A percentile compares a stretch with the other conserved stretches of the same genome.
Conservation (phyloP, 2,888 invertebrate species). For the Scaptodrosophila latifasciaeformis region DNA sequence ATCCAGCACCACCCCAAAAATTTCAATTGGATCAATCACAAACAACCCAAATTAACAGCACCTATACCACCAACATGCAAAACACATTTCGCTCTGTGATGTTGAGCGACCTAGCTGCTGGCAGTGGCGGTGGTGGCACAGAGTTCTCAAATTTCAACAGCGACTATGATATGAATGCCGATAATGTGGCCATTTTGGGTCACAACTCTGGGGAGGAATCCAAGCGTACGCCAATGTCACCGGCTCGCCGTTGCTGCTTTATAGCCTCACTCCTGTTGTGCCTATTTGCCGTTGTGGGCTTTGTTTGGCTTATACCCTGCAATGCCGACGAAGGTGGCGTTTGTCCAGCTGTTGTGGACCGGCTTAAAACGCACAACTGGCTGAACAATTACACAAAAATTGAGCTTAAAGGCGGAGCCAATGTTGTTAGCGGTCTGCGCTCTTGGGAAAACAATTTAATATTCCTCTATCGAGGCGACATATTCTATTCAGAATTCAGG, state of each 20-base stretch:
- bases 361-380: constrained; percentile 81
- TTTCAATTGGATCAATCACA: constrained; percentile 26
- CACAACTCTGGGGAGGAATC: constrained; percentile 70
- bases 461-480: constrained; percentile 83
- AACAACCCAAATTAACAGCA: constrained; percentile 43
- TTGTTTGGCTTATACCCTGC: constrained; percentile 86
- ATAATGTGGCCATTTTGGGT: constrained; percentile 74
- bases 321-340: constrained; percentile 77
- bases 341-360: constrained; percentile 78
- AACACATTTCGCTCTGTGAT: constrained; percentile 72
- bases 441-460: constrained; percentile 83
- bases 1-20: constrained; percentile 22
- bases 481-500: constrained; percentile 77
- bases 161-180: constrained; percentile 72
- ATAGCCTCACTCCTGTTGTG: constrained; percentile 83
- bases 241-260: constrained; percentile 81
- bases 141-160: constrained; percentile 71
- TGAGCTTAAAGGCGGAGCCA: constrained; percentile 82
- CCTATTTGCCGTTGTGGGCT: constrained; percentile 82
- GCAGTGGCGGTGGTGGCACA: constrained; percentile 49
- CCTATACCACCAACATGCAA: constrained; percentile 68
- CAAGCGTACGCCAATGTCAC: constrained; percentile 79
- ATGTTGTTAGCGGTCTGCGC: constrained; percentile 80
- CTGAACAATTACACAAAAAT: constrained; percentile 81
- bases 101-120: constrained; percentile 65